A percentile compares a stretch with the other conserved stretches of the same genome.
These are phyloP conservation scores for Eupithecia subumbrata DNA, from an alignment of 2,888 invertebrate species.

Conservation along the genomic window DNA sequence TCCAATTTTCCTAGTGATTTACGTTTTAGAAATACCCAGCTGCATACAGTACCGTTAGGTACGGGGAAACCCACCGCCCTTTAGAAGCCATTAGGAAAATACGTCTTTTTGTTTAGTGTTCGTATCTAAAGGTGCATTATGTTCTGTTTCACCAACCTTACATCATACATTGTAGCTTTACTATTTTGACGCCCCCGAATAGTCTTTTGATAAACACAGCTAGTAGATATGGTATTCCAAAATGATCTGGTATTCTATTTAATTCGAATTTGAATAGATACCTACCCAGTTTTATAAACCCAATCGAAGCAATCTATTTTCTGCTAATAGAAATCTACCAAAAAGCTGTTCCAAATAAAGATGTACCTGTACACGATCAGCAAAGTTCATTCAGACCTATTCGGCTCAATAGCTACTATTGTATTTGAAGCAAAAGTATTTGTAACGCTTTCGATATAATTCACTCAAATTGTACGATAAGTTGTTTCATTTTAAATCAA, in stretches of 20 bases:
- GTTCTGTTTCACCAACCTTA: neutral
- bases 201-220: neutral
- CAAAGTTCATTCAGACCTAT: neutral
- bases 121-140: neutral
- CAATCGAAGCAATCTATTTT: too few species aligned
- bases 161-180: neutral
- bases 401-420: neutral
- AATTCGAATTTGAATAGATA: neutral
- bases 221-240: neutral
- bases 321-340: too few species aligned
- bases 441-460: neutral
- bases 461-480: too few species aligned
- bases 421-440: neutral
- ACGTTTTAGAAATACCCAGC: conserved; percentile 27
- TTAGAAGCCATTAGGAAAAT: conserved; percentile 29
- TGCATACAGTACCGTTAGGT: conserved; percentile 8
- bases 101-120: conserved; percentile 14
- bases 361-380: too few species aligned
- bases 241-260: neutral
- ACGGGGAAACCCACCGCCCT: conserved; percentile 27
- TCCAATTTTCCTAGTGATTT: conserved; percentile 15
- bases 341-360: too few species aligned
- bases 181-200: neutral
- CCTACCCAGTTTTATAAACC: neutral
- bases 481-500: neutral